Evolutionary conservation across 2,888 invertebrate genomes (phyloP), one percentile per base, ranked within the genome.

Genomic region (Tuta absoluta): DNA sequence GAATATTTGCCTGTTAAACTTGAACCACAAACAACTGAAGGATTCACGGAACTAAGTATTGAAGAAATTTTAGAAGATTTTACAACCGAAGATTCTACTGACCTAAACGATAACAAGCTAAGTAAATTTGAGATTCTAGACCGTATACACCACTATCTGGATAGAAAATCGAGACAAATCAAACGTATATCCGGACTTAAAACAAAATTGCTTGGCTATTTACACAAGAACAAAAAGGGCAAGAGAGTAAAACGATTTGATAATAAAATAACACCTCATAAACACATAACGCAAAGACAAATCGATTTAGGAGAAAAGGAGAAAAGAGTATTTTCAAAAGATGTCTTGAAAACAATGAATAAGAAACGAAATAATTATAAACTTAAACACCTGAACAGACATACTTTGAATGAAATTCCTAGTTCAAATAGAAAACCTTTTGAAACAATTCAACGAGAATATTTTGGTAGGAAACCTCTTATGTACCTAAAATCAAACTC

Each of bases 71-170:
- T 66, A 0, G 78, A 78, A 65, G 66, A 67, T 14, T 67, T 76
- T 8, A 64, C 69, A 41, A 63, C 67, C 37, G 69, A 74, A 59
- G 73, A 73, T 58, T 7, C 4, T 8, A 68, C 45, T 8, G 33
- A 19, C 11, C 3, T 14, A 3, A 38, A 21, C 10, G 17, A 28
- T 17, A 49, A 24, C 3, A 48, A 61, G 33, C n/a, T 11, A 71
- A 7, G 71, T 5, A 84, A 79, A 67, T 76, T 77, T 1, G 80
- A 85, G 75, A 79, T 86, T 23, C 71, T 86, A 1, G 84, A 81
- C 62, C 87, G 89, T 7, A 87, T 89, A 62, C 80, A 88, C 33
- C 80, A 89, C 76, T 88, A 85, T 72, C 72, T 89, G 67, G 77
- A 86, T 63, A 81, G 73, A 65, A 85, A 82, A 71, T 68, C 81